Base-by-base conservation (phyloP, 2,888 invertebrate genomes). In the Parasteatoda lunata region DNA sequence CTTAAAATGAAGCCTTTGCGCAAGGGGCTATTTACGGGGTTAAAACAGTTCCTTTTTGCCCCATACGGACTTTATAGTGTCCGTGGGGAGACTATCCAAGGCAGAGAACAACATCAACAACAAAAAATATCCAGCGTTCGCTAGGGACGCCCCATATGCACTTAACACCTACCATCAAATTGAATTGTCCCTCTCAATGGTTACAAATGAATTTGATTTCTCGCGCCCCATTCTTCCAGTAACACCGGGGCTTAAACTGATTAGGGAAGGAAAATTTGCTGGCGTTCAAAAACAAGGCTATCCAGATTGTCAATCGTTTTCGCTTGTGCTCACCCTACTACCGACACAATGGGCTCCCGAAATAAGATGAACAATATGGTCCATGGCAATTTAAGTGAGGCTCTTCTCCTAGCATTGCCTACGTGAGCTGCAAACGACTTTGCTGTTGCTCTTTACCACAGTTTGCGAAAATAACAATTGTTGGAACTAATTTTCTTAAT, bases 131-230 rank as follows among this genome's bases (percentile, higher is more conserved):
- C 6, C 11, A 15, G 45, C 52, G 45, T 15, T 72, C 48, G 45
- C 45, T 54, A 54, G 9, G 11, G 7, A 3, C 47, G 65, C 65
- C 64, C 69, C 65, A 54, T 51, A 52, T n/a, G 65, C 79, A 79
- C 79, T 75, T 78, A 75, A 79, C 79, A 76, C 85, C 75, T 77
- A 70, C 66, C 71, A 15, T 76, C 76, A 75, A 86, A 86, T 86
- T 77, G 85, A 86, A 80, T 86, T 80, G 80, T 76, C 85, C 77
- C 77, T 80, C 85, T 80, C 85, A 80, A 86, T 80, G 68, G 77
- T 71, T 71, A 69, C 85, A 80, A 86, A 86, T 86, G 80, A 80
- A 86, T 86, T 86, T 77, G 85, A 86, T 86, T 86, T 84, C 84
- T 77, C 65, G 75, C 65, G 13, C 52, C 47, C 75, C 59, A 52